Evolutionary conservation across 2,797 vertebrate species (phyloP).

Genomic region (Petrocephalus schoutedeni): DNA sequence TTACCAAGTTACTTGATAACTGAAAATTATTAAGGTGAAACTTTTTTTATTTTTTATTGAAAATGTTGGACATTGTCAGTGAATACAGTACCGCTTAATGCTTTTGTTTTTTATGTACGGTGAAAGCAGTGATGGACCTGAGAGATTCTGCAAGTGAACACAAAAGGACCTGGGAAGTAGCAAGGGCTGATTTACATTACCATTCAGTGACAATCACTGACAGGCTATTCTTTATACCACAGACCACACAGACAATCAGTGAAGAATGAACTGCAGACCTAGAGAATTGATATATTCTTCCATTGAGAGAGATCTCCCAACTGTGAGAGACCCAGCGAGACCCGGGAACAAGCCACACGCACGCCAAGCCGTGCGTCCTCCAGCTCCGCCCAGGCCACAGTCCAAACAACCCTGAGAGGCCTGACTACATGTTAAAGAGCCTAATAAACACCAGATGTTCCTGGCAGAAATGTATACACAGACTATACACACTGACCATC

Average conservation of each 20-base stretch:
- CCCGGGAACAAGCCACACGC: slow-evolving; percentile 42
- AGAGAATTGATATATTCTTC: slow-evolving; percentile 7
- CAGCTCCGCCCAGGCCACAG: slow-evolving; percentile 58
- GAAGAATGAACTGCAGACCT: not conserved
- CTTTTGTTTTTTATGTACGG: not conserved
- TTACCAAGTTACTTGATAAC: not conserved
- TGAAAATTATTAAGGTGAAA: not conserved
- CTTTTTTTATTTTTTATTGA: not conserved
- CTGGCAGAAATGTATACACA: slow-evolving; percentile 62
- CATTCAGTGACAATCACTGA: slow-evolving; percentile 6
- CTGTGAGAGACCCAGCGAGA: slow-evolving; percentile 14
- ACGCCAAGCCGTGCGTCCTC: slow-evolving; percentile 41
- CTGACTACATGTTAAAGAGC: slow-evolving; percentile 52
- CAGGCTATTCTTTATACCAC: not conserved
- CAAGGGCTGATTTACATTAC: not conserved
- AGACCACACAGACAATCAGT: not conserved
- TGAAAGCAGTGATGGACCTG: not conserved
- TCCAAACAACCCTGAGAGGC: slow-evolving; percentile 58
- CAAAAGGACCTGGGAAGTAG: not conserved
- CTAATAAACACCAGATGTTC: slow-evolving; percentile 76
- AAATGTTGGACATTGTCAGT: not conserved
- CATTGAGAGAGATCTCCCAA: not conserved
- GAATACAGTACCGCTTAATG: not conserved
- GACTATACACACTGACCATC: slow-evolving; percentile 56
- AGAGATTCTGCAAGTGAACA: not conserved